Conservation (phyloP, 2,113 vertebrate species). For the Dromas ardeola region DNA sequence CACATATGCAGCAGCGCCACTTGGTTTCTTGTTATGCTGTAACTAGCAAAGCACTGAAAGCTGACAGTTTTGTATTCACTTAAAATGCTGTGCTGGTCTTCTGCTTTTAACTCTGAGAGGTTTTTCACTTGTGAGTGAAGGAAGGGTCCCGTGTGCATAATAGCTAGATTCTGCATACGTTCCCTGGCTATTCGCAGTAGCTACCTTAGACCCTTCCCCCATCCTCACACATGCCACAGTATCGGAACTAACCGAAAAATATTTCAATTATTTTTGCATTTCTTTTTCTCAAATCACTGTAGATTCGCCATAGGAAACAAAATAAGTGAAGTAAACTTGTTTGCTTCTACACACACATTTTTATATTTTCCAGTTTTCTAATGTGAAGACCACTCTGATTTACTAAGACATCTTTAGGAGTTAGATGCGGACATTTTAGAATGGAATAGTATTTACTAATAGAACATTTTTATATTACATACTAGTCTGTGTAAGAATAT, state of each 20-base stretch:
- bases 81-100: not conserved
- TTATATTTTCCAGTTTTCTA: not conserved
- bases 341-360: not conserved
- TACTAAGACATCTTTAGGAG: not conserved
- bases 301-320: not conserved
- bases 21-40: not conserved
- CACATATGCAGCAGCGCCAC: not conserved
- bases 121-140: not conserved
- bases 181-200: not conserved
- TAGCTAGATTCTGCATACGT: not conserved
- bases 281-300: not conserved
- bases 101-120: not conserved
- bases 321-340: not conserved
- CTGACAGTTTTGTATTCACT: not conserved
- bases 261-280: not conserved
- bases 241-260: not conserved
- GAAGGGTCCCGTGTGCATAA: not conserved
- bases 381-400: not conserved
- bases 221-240: not conserved
- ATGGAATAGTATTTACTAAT: not conserved
- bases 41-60: not conserved
- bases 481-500: not conserved
- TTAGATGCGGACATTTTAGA: not conserved
- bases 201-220: not conserved
- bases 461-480: not conserved